A percentile compares a stretch with the other conserved stretches of the same genome.
Evolutionary conservation across 2,888 invertebrate species (phyloP).

Genomic region (Habrosyne pyritoides): DNA sequence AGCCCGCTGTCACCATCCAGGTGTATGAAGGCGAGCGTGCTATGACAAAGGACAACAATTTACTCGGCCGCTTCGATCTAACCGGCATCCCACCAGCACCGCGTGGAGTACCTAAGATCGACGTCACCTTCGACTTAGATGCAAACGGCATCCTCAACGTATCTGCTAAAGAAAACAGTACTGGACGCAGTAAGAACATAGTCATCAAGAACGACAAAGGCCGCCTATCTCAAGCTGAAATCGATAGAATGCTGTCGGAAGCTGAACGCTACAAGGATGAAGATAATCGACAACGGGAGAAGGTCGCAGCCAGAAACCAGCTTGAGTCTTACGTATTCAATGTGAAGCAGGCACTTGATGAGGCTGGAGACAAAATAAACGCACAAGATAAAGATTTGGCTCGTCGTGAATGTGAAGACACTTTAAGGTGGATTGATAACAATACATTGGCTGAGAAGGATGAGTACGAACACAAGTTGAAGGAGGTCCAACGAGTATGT

Average conservation of each 20-base stretch:
- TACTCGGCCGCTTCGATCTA: slow-evolving; percentile 85
- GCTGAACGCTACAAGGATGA: slow-evolving; percentile 89
- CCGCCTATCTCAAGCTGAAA: slow-evolving; percentile 90
- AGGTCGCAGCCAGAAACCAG: slow-evolving; percentile 87
- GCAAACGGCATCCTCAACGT: slow-evolving; percentile 93
- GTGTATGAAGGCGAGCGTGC: slow-evolving; percentile 90
- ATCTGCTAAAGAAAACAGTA: slow-evolving; percentile 88
- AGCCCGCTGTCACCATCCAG: slow-evolving; percentile 88
- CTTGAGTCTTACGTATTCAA: slow-evolving; percentile 88
- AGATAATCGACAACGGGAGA: slow-evolving; percentile 87
- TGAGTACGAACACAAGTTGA: slow-evolving; percentile 84
- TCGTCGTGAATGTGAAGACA: slow-evolving; percentile 80
- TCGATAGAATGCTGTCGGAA: slow-evolving; percentile 90
- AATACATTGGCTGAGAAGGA: slow-evolving; percentile 86
- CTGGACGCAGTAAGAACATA: slow-evolving; percentile 88
- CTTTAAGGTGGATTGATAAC: slow-evolving; percentile 88
- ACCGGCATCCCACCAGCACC: slow-evolving; percentile 88
- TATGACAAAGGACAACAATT: slow-evolving; percentile 91
- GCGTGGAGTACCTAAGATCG: slow-evolving; percentile 87
- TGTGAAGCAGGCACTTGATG: slow-evolving; percentile 87
- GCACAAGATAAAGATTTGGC: slow-evolving; percentile 86
- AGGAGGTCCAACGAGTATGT: slow-evolving; percentile 84
- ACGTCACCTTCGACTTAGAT: slow-evolving; percentile 89
- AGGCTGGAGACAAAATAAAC: slow-evolving; percentile 84
- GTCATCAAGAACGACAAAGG: slow-evolving; percentile 93